These are phyloP conservation scores for Cylloceria caligata DNA, from an alignment of 2,888 invertebrate genomes.

Conservation along the genomic window DNA sequence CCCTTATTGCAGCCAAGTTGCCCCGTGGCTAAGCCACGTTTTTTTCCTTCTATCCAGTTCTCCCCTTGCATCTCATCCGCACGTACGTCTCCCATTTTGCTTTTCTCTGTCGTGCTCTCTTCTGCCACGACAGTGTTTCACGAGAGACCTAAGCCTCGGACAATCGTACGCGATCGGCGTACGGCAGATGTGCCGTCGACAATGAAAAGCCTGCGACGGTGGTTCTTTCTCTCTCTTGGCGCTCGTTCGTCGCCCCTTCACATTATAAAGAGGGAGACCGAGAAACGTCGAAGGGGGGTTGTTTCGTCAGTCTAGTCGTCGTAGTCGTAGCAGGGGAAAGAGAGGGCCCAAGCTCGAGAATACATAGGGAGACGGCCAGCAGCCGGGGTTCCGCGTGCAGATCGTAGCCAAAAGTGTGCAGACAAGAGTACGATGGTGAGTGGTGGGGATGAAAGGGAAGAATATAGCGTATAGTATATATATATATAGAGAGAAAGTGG, in stretches of 20 bases:
- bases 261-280: constrained; percentile 78
- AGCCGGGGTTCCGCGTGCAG: constrained; percentile 50
- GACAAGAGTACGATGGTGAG: constrained; percentile 66
- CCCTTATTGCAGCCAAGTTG: constrained; percentile 64
- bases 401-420: constrained; percentile 55
- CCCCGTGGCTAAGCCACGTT: constrained; percentile 79
- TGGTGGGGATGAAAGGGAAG: constrained; percentile 68
- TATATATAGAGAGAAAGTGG: constrained; percentile 35
- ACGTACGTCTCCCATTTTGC: constrained; percentile 52
- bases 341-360: constrained; percentile 70
- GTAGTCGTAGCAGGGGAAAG: constrained; percentile 65
- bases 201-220: constrained; percentile 76
- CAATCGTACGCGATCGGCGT: constrained; percentile 82
- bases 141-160: constrained; percentile 79
- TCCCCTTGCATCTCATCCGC: constrained; percentile 56
- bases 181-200: constrained; percentile 84
- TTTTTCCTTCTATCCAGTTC: constrained; percentile 76
- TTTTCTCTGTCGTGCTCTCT: constrained; percentile 63
- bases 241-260: constrained; percentile 57
- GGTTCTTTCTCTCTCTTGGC: constrained; percentile 70
- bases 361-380: constrained; percentile 62
- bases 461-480: constrained; percentile 44
- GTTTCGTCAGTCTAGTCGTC: constrained; percentile 55
- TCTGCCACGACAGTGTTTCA: constrained; percentile 51
- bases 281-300: constrained; percentile 73